These are phyloP conservation scores for Tonatia bakeri DNA, from an alignment of 2,113 vertebrate genomes.

Conservation along the genomic window DNA sequence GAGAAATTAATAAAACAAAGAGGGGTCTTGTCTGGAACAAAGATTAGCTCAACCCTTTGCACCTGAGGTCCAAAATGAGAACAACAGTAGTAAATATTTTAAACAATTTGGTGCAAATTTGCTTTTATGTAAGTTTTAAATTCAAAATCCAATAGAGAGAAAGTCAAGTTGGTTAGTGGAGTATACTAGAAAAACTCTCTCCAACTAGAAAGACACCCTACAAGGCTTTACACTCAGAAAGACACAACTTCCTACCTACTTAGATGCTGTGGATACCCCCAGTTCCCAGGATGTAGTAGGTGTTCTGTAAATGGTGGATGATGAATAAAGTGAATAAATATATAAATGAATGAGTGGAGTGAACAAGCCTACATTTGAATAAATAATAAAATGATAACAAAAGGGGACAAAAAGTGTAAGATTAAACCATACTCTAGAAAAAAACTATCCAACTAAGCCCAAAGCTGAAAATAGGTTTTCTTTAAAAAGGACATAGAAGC, in stretches of 20 bases:
- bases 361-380: background rate
- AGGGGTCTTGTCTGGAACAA: background rate
- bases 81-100: background rate
- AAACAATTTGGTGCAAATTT: background rate
- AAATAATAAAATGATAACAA: background rate
- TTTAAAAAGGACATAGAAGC: background rate
- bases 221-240: background rate
- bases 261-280: too few relatives aligned
- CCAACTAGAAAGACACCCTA: background rate
- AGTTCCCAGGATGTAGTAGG: background rate
- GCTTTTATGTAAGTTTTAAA: background rate
- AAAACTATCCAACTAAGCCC: background rate
- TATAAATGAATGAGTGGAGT: background rate
- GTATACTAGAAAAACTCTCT: background rate
- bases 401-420: too few relatives aligned
- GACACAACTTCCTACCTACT: background rate
- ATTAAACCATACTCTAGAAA: background rate
- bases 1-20: background rate
- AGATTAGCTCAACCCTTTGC: background rate
- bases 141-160: background rate
- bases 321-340: background rate
- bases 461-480: background rate
- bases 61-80: background rate
- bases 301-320: background rate
- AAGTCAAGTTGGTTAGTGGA: background rate